Evolutionary conservation across 2,888 invertebrate genomes (phyloP), one percentile per base, ranked within the genome.

Genomic region (Dicroscelio sp.): DNA sequence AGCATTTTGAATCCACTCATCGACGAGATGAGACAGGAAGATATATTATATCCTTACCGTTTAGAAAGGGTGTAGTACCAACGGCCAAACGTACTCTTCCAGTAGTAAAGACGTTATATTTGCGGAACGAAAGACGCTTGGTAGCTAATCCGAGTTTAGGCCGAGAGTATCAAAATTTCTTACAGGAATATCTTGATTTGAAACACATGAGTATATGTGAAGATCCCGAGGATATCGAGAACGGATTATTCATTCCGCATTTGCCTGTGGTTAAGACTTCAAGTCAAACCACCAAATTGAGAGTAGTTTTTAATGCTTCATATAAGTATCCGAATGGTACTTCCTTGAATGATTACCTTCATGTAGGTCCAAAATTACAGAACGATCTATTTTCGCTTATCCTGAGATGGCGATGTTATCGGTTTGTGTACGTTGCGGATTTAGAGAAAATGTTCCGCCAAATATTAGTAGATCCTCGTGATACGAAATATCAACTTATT

Each of bases 211-310:
- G 20, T 14, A 20, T 30, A 3, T 14, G 31, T n/a, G 20, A 52
- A n/a, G n/a, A 52, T n/a, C 52, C 8, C 8, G 17, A 17, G 8
- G 8, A 3, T 1, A 52, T 23, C 23, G 23, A 38, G 12, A 23
- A 67, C 12, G 67, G 38, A 5, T 5, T 67, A 3, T 10, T 67
- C 31, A 67, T 67, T 38, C 67, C 67, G 4, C 67, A 67, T 25
- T 31, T 67, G 20, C 67, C 67, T n/a, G 67, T 67, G 4, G 3
- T 67, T 3, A 35, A 25, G 25, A 2, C 38, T 4, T n/a, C n/a
- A 2, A 67, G 67, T 67, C 67, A 67, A 17, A 67, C 67, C 6
- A 73, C 73, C 10, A 69, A 69, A 25, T 14, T 69, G 8, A 35
- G 67, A 38, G 67, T 69, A 6, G 63, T 63, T 12, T 43, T 38